Evolutionary conservation across 1,140 invertebrate genomes (phyloP).

Genomic region (Bombus huntii): DNA sequence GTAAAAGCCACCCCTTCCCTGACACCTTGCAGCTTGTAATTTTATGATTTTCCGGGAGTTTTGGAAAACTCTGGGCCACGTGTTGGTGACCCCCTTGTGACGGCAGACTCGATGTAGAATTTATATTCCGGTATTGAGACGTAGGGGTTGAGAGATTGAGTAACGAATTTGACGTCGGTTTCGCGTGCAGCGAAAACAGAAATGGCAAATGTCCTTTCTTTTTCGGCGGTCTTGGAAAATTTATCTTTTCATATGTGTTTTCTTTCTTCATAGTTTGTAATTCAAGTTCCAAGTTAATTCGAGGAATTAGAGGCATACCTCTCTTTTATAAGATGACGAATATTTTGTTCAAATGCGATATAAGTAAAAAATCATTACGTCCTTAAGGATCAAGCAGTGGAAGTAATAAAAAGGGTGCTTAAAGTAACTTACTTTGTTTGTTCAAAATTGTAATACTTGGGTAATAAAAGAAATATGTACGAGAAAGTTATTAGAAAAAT

Average conservation of each 20-base stretch:
- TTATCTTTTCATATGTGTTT: neutral
- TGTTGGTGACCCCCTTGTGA: neutral
- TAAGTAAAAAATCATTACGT: no score
- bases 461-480: no score
- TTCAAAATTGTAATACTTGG: no score
- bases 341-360: no score
- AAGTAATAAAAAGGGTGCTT: no score
- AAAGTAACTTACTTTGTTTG: neutral
- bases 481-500: no score
- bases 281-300: neutral
- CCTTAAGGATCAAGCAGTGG: no score
- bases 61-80: slow-evolving; percentile 24
- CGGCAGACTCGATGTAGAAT: neutral
- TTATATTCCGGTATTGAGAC: neutral
- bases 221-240: no score
- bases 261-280: neutral
- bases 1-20: neutral
- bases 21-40: slow-evolving; percentile 26
- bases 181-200: neutral
- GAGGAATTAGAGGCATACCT: neutral
- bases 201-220: neutral
- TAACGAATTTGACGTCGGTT: neutral
- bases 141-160: no score
- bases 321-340: neutral
- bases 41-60: slow-evolving; percentile 27